Evolutionary conservation across 2,888 invertebrate genomes (phyloP).

Genomic region (Uropetala carovei): DNA sequence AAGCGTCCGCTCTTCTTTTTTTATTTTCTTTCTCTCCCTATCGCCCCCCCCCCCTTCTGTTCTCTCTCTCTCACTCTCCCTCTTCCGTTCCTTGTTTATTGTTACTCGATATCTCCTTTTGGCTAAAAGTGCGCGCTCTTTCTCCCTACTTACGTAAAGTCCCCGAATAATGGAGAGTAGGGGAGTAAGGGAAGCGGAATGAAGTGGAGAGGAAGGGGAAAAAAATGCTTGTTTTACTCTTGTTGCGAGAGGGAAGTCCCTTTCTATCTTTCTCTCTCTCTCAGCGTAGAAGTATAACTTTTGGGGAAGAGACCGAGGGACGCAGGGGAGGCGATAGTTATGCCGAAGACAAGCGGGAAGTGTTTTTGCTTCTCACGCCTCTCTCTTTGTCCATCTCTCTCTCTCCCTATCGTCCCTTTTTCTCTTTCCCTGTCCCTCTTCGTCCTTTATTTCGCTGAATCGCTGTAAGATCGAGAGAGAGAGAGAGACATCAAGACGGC

Average conservation of each 20-base stretch:
- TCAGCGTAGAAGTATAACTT: background rate
- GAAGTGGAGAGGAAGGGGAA: slow-evolving; percentile 1
- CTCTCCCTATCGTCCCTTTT: background rate
- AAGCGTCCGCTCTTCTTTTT: no score
- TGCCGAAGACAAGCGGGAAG: background rate
- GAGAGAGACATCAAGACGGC: background rate
- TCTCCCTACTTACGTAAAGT: background rate
- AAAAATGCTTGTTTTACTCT: background rate
- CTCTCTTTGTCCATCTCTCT: background rate
- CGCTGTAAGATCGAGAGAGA: background rate
- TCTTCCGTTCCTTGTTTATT: slow-evolving; percentile 20
- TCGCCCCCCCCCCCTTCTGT: no score
- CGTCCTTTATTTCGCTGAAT: background rate
- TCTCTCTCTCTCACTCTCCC: background rate
- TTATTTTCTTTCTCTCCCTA: no score
- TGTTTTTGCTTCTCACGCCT: background rate
- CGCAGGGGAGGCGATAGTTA: background rate
- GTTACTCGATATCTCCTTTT: background rate
- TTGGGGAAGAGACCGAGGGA: no score
- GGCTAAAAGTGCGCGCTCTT: background rate
- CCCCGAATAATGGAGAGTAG: slow-evolving; percentile 15
- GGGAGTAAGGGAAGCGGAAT: background rate
- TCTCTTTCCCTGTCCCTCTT: background rate
- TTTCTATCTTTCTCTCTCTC: background rate
- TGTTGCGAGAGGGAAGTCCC: background rate